phyloP scores from a whole-genome alignment of 1,140 invertebrate genomes.

The Micrasema longulum region DNA sequence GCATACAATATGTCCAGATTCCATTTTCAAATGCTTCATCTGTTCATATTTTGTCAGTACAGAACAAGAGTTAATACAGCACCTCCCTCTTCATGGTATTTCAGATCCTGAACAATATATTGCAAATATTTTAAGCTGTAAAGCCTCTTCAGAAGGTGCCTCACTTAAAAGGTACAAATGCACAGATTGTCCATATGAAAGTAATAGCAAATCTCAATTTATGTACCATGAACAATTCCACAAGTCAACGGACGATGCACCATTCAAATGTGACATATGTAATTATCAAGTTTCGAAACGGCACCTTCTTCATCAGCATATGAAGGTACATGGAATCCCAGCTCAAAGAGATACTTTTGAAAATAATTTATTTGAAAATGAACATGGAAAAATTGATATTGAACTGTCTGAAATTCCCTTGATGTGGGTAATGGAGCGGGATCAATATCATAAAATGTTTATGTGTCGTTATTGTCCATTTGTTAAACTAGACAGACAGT shows the following conservation, averaged over 20 bases:
- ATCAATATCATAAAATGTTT: slow-evolving; percentile 84
- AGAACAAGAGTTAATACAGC: slow-evolving; percentile 64
- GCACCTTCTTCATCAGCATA: slow-evolving; percentile 82
- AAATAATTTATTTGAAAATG: slow-evolving; percentile 1
- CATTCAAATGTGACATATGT: slow-evolving; percentile 84
- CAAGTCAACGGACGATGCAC: slow-evolving; percentile 70
- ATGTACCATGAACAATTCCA: slow-evolving; percentile 90
- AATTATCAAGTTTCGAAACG: slow-evolving; percentile 86
- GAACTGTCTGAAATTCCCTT: slow-evolving; percentile 69
- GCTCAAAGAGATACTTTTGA: slow-evolving; percentile 55
- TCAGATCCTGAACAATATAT: slow-evolving; percentile 65
- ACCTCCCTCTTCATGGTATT: slow-evolving; percentile 63
- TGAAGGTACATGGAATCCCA: slow-evolving; percentile 76
- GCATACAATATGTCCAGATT: slow-evolving; percentile 77
- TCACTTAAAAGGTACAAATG: slow-evolving; percentile 75
- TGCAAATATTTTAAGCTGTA: slow-evolving; percentile 61
- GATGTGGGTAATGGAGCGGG: slow-evolving; percentile 79
- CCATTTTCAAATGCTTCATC: slow-evolving; percentile 83
- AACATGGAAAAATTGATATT: slow-evolving; percentile 54
- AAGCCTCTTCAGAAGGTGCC: slow-evolving; percentile 57
- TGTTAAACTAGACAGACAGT: slow-evolving; percentile 81
- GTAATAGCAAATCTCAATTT: slow-evolving; percentile 86
- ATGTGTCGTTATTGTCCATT: slow-evolving; percentile 89
- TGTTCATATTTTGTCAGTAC: slow-evolving; percentile 82
- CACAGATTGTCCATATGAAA: slow-evolving; percentile 81